A percentile compares a stretch with the other conserved stretches of the same genome.
Evolutionary conservation across 2,113 vertebrate species (phyloP).

Genomic region (Dicerorhinus sumatrensis): DNA sequence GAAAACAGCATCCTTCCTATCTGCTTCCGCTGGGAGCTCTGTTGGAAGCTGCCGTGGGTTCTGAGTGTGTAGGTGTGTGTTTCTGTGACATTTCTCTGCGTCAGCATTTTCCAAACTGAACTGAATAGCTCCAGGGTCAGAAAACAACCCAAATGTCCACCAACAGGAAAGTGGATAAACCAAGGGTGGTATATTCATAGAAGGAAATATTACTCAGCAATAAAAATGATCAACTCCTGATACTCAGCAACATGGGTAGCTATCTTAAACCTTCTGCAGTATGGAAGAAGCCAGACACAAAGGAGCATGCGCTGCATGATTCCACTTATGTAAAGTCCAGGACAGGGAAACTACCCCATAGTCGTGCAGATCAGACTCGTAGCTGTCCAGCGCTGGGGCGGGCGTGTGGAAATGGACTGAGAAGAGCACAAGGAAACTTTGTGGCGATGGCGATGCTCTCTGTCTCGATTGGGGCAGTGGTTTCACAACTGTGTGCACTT

Average conservation of each 20-base stretch:
- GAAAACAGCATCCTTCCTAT: neutral
- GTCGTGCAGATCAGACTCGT: neutral
- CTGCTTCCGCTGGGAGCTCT: neutral
- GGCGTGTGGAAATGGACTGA: neutral
- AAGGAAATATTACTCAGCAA: neutral
- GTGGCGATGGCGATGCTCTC: neutral
- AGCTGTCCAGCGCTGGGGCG: accelerated
- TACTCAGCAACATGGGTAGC: neutral
- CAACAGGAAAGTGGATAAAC: neutral
- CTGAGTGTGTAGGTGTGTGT: neutral
- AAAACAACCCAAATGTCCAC: neutral
- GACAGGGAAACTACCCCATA: neutral
- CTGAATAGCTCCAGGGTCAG: neutral
- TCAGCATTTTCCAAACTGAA: neutral
- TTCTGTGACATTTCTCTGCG: neutral
- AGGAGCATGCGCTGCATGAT: neutral
- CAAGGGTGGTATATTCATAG: neutral
- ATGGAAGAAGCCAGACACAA: neutral
- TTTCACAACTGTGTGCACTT: neutral
- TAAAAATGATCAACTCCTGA: neutral
- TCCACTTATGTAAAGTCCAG: neutral
- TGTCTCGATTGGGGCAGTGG: accelerated
- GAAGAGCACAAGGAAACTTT: no score
- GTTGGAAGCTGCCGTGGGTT: neutral
- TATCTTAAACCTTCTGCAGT: neutral